These are phyloP conservation scores for Serranochromis macrocephalus DNA, from an alignment of 2,113 vertebrate species.

Conservation along the genomic window DNA sequence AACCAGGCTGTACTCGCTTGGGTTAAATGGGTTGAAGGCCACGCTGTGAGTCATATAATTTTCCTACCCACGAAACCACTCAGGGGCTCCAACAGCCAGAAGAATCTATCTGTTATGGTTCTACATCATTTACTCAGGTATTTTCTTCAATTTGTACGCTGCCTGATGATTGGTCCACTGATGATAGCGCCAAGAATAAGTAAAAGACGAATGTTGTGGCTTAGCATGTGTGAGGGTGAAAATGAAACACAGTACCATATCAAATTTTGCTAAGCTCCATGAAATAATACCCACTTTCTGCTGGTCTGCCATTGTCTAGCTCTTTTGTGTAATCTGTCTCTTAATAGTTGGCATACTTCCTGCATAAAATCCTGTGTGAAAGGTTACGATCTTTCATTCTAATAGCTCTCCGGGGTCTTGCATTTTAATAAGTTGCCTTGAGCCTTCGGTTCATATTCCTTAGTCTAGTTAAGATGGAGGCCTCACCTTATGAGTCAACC, in stretches of 20 bases:
- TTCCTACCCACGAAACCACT: neutral
- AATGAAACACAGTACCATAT: neutral
- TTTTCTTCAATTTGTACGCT: neutral
- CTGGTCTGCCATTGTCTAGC: neutral
- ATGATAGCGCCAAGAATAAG: neutral
- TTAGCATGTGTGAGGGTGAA: neutral
- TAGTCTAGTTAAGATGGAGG: slow-evolving; percentile 9
- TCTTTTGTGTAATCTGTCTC: slow-evolving; percentile 25
- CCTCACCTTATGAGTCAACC: slow-evolving; percentile 6
- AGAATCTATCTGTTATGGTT: neutral
- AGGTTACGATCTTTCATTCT: slow-evolving; percentile 38
- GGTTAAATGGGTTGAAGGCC: neutral
- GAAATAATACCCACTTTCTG: neutral
- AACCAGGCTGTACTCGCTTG: neutral
- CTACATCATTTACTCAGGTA: neutral
- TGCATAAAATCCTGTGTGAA: slow-evolving; percentile 12
- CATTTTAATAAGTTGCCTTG: slow-evolving; percentile 42
- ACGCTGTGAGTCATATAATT: neutral
- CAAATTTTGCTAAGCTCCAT: neutral
- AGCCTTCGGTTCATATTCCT: slow-evolving; percentile 20
- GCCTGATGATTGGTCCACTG: neutral
- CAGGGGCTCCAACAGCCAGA: neutral
- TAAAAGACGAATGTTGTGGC: neutral
- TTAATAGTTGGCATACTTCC: neutral
- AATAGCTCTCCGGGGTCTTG: slow-evolving; percentile 15